Conservation (phyloP, 2,888 invertebrate species). For the Timema podura region DNA sequence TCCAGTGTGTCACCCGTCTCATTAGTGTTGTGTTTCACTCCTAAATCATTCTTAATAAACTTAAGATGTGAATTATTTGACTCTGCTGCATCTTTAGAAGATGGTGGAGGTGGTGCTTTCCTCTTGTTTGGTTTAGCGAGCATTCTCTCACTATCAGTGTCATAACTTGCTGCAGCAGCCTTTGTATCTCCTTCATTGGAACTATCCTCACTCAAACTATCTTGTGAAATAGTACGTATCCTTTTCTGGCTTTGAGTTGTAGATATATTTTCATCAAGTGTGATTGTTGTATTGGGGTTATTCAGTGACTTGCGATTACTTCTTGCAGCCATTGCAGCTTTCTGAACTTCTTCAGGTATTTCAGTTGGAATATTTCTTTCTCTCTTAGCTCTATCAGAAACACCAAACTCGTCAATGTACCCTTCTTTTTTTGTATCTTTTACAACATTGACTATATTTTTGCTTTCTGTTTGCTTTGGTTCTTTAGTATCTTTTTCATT, state of each 20-base stretch:
- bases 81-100: constrained; percentile 36
- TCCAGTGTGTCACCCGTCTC: too few species aligned
- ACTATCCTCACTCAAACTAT: constrained; percentile 39
- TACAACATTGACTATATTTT: constrained; percentile 27
- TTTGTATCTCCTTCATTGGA: constrained; percentile 26
- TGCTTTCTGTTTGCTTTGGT: constrained; percentile 5
- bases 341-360: constrained; percentile 65
- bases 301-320: constrained; percentile 57
- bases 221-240: constrained; percentile 23
- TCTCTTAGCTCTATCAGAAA: constrained; percentile 2
- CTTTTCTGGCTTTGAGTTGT: constrained; percentile 29
- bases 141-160: constrained; percentile 42
- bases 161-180: constrained; percentile 20
- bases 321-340: constrained; percentile 66
- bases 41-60: background rate
- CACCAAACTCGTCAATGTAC: background rate
- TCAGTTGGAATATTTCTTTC: constrained; percentile 56
- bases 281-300: constrained; percentile 30
- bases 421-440: constrained; percentile 10
- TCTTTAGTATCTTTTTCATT: background rate
- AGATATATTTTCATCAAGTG: constrained; percentile 33
- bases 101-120: constrained; percentile 69
- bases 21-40: too few species aligned
- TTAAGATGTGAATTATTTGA: background rate
- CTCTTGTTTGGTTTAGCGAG: constrained; percentile 60